phyloP scores from a whole-genome alignment of 2,888 invertebrate genomes.

The Suillia variegata region DNA sequence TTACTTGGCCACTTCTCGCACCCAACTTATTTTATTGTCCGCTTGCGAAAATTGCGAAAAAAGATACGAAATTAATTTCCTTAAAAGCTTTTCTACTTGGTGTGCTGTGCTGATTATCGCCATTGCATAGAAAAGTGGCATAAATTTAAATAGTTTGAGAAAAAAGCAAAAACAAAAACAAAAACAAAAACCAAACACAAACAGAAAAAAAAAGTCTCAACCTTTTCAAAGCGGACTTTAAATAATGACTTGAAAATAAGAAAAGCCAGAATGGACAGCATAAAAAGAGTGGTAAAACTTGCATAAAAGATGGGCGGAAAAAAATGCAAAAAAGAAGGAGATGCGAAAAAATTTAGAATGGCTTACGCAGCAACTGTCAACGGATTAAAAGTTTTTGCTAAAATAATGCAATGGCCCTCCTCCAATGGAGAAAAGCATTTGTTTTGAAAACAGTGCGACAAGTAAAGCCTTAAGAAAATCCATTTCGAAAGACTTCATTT shows the following conservation, averaged over 20 bases:
- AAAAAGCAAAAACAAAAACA: not conserved
- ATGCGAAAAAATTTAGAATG: not conserved
- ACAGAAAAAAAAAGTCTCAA: not conserved
- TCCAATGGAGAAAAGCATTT: not conserved
- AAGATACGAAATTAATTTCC: slow-evolving; percentile 52
- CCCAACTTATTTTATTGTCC: not conserved
- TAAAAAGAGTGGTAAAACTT: not conserved
- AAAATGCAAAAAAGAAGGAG: not conserved
- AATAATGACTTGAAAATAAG: slow-evolving; percentile 1
- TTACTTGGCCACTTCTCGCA: not conserved
- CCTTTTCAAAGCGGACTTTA: not conserved
- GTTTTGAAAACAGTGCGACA: not conserved
- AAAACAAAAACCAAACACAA: not conserved
- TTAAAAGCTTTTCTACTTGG: slow-evolving; percentile 50
- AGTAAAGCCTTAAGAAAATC: too few relatives aligned
- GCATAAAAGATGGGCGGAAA: not conserved
- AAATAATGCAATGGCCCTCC: not conserved
- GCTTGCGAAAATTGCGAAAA: slow-evolving; percentile 30
- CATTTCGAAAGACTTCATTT: not conserved
- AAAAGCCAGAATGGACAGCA: not conserved
- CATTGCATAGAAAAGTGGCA: slow-evolving; percentile 5
- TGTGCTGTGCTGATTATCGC: slow-evolving; percentile 41
- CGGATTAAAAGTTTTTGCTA: slow-evolving; percentile 13
- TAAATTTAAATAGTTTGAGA: slow-evolving; percentile 20
- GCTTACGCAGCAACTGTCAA: slow-evolving; percentile 1